phyloP scores from a whole-genome alignment of 2,888 invertebrate genomes.

The Gerris lacustris region DNA sequence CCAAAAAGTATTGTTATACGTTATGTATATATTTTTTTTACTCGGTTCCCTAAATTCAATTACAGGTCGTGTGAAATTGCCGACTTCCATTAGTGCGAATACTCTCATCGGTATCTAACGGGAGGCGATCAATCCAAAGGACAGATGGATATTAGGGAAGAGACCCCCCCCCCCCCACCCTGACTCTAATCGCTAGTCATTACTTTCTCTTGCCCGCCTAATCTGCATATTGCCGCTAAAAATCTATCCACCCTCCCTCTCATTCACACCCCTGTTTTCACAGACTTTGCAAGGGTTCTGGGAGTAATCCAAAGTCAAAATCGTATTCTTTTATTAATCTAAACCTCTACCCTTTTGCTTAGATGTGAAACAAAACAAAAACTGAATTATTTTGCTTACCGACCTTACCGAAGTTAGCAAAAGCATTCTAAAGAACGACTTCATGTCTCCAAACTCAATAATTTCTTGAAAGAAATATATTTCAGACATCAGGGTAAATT shows the following conservation, averaged over 20 bases:
- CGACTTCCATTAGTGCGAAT: background rate
- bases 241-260: background rate
- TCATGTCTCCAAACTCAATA: too few relatives aligned
- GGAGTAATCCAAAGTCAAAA: too few relatives aligned
- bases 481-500: too few relatives aligned
- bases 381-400: too few relatives aligned
- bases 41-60: background rate
- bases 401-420: too few relatives aligned
- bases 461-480: too few relatives aligned
- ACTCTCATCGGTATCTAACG: background rate
- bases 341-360: too few relatives aligned
- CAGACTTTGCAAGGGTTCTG: too few relatives aligned
- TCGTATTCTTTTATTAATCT: too few relatives aligned
- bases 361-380: too few relatives aligned
- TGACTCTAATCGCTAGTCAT: background rate
- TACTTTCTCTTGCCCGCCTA: background rate
- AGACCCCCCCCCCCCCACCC: background rate
- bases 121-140: background rate
- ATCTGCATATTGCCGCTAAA: slow-evolving; percentile 1
- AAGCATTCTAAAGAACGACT: too few relatives aligned
- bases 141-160: background rate
- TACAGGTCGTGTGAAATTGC: background rate
- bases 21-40: background rate
- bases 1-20: background rate
- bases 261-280: background rate